Conservation (phyloP, 2,113 vertebrate genomes). For the Phaethon lepturus region DNA sequence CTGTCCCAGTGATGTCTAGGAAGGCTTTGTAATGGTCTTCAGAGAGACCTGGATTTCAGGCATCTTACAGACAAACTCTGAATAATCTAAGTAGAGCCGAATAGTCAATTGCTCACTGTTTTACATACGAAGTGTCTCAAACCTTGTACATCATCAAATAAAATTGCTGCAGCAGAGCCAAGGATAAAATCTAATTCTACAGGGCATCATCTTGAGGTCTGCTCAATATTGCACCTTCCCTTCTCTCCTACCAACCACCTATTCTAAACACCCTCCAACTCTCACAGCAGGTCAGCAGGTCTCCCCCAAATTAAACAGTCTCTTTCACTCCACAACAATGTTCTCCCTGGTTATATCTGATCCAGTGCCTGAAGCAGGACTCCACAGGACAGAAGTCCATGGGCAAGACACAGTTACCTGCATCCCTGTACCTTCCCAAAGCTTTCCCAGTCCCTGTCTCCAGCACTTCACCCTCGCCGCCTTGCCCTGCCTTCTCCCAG, state of each 20-base stretch:
- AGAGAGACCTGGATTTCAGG: background rate
- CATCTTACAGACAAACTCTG: background rate
- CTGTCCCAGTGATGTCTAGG: background rate
- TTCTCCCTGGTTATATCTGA: background rate
- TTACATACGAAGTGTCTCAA: background rate
- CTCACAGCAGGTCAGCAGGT: background rate
- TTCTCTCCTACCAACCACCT: background rate
- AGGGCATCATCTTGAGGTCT: background rate
- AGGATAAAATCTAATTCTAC: background rate
- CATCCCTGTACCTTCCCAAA: fast-evolving
- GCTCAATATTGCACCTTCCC: background rate
- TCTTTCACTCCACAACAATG: fast-evolving
- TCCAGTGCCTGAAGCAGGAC: background rate
- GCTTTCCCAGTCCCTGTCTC: background rate
- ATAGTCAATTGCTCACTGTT: background rate
- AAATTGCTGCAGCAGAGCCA: background rate
- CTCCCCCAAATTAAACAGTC: background rate
- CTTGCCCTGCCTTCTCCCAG: background rate
- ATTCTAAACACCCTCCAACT: background rate
- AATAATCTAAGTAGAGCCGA: background rate
- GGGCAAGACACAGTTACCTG: background rate
- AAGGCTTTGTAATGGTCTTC: background rate
- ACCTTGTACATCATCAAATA: background rate
- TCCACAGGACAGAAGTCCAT: background rate
- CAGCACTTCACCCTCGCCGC: background rate